phyloP scores from a whole-genome alignment of 1,140 invertebrate genomes.

The Drosophila littoralis region DNA sequence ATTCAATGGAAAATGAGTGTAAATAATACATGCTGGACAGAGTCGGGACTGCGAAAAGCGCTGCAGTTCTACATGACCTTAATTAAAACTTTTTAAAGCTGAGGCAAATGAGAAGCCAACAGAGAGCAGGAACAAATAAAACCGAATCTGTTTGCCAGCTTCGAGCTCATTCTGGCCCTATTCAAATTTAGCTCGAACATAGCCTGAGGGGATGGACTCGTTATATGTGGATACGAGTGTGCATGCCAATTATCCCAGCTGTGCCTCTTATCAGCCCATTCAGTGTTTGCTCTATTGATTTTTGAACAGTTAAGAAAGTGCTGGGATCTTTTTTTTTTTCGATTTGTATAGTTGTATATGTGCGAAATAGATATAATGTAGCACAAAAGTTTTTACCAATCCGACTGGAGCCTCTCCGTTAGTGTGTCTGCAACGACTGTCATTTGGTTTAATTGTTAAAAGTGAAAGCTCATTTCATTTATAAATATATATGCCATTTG shows the following conservation, averaged over 20 bases:
- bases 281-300: conserved; percentile 11
- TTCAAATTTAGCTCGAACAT: conserved; percentile 6
- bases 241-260: neutral
- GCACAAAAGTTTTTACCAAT: too few species aligned
- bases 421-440: too few species aligned
- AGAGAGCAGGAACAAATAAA: neutral
- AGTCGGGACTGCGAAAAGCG: conserved; percentile 35
- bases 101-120: neutral
- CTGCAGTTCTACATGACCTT: conserved; percentile 41
- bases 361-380: too few species aligned
- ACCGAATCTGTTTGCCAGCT: neutral
- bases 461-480: conserved; percentile 24
- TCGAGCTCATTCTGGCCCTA: neutral
- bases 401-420: too few species aligned
- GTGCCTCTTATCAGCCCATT: neutral
- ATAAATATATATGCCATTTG: conserved; percentile 16
- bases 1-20: neutral
- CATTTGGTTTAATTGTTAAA: conserved; percentile 27
- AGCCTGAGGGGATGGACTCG: neutral
- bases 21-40: conserved; percentile 55
- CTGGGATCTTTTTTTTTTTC: neutral
- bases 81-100: conserved; percentile 62
- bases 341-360: too few species aligned
- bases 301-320: neutral
- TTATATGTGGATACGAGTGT: neutral